Evolutionary conservation across 2,888 invertebrate species (phyloP).

Genomic region (Liopterus haemorrhoidalis): DNA sequence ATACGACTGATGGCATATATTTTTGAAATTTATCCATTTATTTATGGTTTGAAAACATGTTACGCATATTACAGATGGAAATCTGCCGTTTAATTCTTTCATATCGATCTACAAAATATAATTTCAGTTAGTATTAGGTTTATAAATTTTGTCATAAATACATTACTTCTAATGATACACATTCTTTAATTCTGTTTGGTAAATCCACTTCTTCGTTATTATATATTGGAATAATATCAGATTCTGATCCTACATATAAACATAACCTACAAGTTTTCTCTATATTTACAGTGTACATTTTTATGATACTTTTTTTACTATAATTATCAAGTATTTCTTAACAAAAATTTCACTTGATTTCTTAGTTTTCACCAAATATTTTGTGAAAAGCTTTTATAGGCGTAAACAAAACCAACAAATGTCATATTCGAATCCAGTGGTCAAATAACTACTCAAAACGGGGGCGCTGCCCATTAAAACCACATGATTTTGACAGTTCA

Average conservation of each 20-base stretch:
- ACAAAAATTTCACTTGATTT: no score
- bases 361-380: no score
- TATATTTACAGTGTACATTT: no score
- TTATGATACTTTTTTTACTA: no score
- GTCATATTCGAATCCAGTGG: no score
- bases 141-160: slow-evolving; percentile 6
- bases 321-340: no score
- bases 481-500: no score
- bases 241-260: slow-evolving; percentile 32
- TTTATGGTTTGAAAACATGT: slow-evolving; percentile 35
- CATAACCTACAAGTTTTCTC: slow-evolving; percentile 38
- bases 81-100: slow-evolving; percentile 32
- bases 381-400: no score
- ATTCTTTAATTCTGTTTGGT: slow-evolving; percentile 34
- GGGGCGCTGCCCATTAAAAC: no score
- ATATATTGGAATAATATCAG: slow-evolving; percentile 32
- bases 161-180: slow-evolving; percentile 36
- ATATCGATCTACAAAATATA: slow-evolving; percentile 21
- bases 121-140: neutral
- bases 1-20: slow-evolving; percentile 35
- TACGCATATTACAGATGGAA: slow-evolving; percentile 33
- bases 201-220: slow-evolving; percentile 33
- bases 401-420: no score
- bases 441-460: no score
- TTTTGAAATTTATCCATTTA: slow-evolving; percentile 36